Conservation (phyloP, 2,113 vertebrate genomes). For the Callospermophilus lateralis region DNA sequence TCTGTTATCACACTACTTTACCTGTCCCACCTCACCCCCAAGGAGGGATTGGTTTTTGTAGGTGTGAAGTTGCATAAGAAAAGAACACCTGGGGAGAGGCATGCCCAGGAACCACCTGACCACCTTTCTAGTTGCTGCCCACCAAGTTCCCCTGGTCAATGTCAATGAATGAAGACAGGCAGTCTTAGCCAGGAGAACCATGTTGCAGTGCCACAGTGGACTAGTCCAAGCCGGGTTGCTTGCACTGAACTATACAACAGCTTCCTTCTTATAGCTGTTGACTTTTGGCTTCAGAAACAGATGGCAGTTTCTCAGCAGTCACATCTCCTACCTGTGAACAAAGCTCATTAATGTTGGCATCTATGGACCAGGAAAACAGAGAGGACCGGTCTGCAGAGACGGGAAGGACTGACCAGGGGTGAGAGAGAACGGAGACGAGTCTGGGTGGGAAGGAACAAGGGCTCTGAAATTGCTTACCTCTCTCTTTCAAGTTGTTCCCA, state of each 20-base stretch:
- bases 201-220: not conserved
- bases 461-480: not conserved
- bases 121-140: not conserved
- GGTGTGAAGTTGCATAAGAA: not conserved
- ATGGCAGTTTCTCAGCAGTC: not conserved
- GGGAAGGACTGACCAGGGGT: not conserved
- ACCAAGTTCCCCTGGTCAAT: not conserved
- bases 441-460: not conserved
- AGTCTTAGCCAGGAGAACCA: not conserved
- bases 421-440: rapidly evolving
- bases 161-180: not conserved
- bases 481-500: not conserved
- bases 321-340: not conserved
- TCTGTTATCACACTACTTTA: not conserved
- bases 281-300: not conserved
- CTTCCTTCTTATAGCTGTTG: not conserved
- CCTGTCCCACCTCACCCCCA: rapidly evolving
- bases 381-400: not conserved
- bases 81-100: not conserved
- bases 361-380: not conserved
- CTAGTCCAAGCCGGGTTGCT: not conserved
- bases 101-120: not conserved
- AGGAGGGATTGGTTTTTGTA: not conserved
- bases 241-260: not conserved
- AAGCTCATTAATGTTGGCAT: not conserved